Evolutionary conservation across 2,888 invertebrate species (phyloP), one percentile per base, ranked within the genome.

Genomic region (Pyrrhia umbra): DNA sequence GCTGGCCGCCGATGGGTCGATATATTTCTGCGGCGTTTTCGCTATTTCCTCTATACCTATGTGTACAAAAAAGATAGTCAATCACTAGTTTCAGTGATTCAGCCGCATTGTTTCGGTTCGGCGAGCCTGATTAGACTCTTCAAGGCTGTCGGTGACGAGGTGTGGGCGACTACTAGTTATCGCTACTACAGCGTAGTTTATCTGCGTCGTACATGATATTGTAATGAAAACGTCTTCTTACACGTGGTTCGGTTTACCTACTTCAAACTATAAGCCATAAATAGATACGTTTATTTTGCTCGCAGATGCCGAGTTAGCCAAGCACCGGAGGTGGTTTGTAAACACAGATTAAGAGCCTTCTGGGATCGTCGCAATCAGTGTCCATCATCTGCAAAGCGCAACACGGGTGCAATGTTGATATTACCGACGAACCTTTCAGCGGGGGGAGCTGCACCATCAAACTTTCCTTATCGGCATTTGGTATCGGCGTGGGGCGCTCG

Each of bases 381-480:
- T 52, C 40, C 46, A 49, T 69, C 66, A 61, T 67, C 65, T 67
- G 51, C 51, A 63, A 67, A 60, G 59, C 61, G 52, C 42, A 54
- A 59, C 58, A 55, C 37, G 50, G 50, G 58, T 37, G 60, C 45
- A 61, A 60, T 64, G 65, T 69, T 62, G 67, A 61, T 68, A 56
- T 58, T 66, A 68, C 58, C 69, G 84, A 88, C 90, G 90, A 91
- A 95, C 95, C 95, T 95, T 95, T 94, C 68, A 95, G 90, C 66
- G 88, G 87, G 51, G 95, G 93, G 84, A 95, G 90, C 82, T 95
- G 95, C 78, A 94, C 95, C 90, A 95, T 92, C 80, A 91, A 86
- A 80, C 87, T 92, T 82, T 95, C 94, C 85, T 89, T 93, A 85
- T 93, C 93, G 69, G 84, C 83, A 81, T 84, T 88, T 77, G 86